phyloP scores from a whole-genome alignment of 2,113 vertebrate species.

The Onychostruthus taczanowskii region DNA sequence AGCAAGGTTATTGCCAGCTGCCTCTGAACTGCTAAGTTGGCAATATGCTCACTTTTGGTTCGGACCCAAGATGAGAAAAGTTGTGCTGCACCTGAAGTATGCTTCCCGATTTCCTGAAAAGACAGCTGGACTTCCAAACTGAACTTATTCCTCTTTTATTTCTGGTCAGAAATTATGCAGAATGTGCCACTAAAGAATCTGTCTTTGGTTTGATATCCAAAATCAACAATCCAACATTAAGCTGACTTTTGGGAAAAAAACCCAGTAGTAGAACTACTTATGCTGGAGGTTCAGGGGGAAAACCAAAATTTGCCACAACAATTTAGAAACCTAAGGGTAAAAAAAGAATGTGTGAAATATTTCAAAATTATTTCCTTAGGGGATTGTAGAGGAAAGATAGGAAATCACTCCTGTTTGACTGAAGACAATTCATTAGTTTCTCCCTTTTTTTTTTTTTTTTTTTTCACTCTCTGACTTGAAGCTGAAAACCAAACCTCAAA shows the following conservation, averaged over 20 bases:
- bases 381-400: not conserved
- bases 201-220: not conserved
- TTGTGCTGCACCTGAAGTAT: not conserved
- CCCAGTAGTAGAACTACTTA: not conserved
- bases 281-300: rapidly evolving
- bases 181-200: not conserved
- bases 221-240: not conserved
- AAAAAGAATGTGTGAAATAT: not conserved
- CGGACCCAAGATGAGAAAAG: not conserved
- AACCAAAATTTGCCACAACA: not conserved
- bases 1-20: not conserved
- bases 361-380: not conserved
- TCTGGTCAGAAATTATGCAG: not conserved
- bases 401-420: not conserved
- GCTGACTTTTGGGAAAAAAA: not conserved
- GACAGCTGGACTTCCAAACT: not conserved
- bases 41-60: not conserved
- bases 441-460: not conserved
- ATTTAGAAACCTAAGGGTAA: not conserved
- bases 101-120: not conserved
- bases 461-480: not conserved
- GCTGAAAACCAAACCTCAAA: not conserved
- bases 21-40: not conserved
- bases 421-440: not conserved
- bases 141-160: not conserved